These are phyloP conservation scores for Dipodomys spectabilis DNA, from an alignment of 2,113 vertebrate species.

Conservation along the genomic window DNA sequence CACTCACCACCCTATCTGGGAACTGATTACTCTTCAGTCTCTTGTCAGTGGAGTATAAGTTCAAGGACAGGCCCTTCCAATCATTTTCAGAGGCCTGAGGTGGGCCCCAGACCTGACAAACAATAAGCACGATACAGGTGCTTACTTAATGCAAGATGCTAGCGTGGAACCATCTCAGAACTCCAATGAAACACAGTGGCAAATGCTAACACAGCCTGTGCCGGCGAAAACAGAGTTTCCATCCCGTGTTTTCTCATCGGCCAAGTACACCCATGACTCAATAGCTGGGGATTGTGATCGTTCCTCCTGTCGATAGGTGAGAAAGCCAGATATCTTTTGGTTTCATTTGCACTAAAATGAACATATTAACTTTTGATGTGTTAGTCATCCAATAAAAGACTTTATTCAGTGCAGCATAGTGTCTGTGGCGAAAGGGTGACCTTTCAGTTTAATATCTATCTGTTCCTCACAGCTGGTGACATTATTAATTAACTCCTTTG, in stretches of 20 bases:
- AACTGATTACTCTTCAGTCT: neutral
- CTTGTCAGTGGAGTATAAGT: neutral
- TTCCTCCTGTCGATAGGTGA: no score
- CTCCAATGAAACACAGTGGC: neutral
- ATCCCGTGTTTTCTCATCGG: neutral
- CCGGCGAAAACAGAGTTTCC: neutral
- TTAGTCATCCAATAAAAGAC: conserved; percentile 14
- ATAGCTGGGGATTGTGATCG: neutral
- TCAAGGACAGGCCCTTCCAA: neutral
- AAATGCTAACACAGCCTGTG: neutral
- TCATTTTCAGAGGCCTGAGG: accelerated
- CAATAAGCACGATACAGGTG: neutral
- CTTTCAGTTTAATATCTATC: conserved; percentile 57
- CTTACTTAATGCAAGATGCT: accelerated
- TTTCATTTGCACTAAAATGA: conserved; percentile 11
- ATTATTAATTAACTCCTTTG: conserved; percentile 58
- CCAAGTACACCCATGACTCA: neutral
- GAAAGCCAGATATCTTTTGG: neutral
- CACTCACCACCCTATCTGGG: neutral
- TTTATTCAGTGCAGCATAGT: neutral
- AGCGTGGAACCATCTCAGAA: neutral
- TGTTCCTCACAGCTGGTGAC: conserved; percentile 41
- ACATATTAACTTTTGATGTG: neutral
- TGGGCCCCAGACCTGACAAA: neutral
- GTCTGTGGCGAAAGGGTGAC: conserved; percentile 24